Evolutionary conservation across 2,797 vertebrate species (phyloP), one percentile per base, ranked within the genome.

Genomic region (Pseudomugil gertrudae): DNA sequence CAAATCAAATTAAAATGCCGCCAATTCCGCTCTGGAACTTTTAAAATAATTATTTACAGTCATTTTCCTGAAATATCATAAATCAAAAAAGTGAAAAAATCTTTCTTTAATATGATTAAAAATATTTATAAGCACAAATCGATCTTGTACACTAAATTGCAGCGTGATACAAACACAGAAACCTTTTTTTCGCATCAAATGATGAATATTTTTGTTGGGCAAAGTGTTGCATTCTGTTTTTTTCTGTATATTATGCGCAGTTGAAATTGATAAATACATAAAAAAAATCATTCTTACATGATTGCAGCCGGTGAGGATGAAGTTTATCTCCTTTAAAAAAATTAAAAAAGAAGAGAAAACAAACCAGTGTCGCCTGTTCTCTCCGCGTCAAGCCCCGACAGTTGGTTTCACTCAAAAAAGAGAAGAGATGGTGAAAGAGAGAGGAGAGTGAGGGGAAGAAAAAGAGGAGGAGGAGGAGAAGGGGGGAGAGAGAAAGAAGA

Each of bases 401-500:
- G 85, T 86, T 87, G 84, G 79, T 86, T 89, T 87, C 88, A 78
- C 84, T 86, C 81, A 84, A 86, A 88, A 80, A 84, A 43, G 62
- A 79, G 81, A 79, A 27, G 81, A 67, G 74, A 81, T 78, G 76
- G 74, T 74, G 83, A 72, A 77, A 75, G 80, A 83, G 76, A 78
- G 69, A 74, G 63, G 83, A 74, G 73, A 52, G 62, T 77, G 66
- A 58, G 43, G 19, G 61, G 27, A 65, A 51, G 33, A 17, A 26
- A 27, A 36, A 53, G 43, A 7, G 32, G n/a, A 27, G 56, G 26
- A 27, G 21, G 33, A 24, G 8, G 26, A 47, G 33, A 32, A 61
- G 32, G 65, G 27, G 47, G 9, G 53, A 21, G 4, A 3, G 4
- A 57, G 66, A 61, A 76, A 27, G 56, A 27, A 27, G 21, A 30